Base-by-base conservation (phyloP, 64 coral and sea anemone genomes). In the Montipora efflorescens region DNA sequence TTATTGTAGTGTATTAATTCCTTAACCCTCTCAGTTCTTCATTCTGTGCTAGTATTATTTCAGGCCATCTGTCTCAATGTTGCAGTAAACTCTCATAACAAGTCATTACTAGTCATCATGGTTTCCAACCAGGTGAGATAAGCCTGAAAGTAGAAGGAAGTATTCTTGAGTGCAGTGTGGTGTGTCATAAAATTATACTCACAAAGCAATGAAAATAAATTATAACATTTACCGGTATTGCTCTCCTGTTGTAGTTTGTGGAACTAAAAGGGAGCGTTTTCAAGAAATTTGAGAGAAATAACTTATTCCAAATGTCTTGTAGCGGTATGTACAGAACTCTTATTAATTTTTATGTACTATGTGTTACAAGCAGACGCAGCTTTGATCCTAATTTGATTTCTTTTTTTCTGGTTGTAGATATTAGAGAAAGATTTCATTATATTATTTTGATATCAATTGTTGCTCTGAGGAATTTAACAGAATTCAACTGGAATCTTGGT, bases 281-380 rank as follows among this genome's bases (percentile, higher is more conserved):
- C 87, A 99, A 99, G 90, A 99, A 92, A 78, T 99, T 96, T 90
- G 98, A 99, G 87, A 99, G 90, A 76, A 99, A 99, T 80, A 99
- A 99, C 89, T 74, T 99, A 19, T 99, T 99, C 49, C 98, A 99
- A 75, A 99, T 99, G 98, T 89, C 98, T 21, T 99, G 98, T 76
- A 96, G 95, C 87, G 98, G 98, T 99, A 25, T 89, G 91, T 84
- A 62, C 10, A 76, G 3, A 28, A 57, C 11, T 11, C 11, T 57
- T 6, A 4, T 8, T 57, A 8, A 6, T 57, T 57, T 57, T 57
- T 11, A 57, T 8, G 2, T 57, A n/a, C 51, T 8, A 57, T 10
- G 7, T 80, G 18, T 0, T 36, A 61, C 0, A 81, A 8, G 2
- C 3, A 46, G 15, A 12, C 16, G 0, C 3, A 16, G 11, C 6